Conservation (phyloP, 2,113 vertebrate genomes). For the Delphinus delphis region DNA sequence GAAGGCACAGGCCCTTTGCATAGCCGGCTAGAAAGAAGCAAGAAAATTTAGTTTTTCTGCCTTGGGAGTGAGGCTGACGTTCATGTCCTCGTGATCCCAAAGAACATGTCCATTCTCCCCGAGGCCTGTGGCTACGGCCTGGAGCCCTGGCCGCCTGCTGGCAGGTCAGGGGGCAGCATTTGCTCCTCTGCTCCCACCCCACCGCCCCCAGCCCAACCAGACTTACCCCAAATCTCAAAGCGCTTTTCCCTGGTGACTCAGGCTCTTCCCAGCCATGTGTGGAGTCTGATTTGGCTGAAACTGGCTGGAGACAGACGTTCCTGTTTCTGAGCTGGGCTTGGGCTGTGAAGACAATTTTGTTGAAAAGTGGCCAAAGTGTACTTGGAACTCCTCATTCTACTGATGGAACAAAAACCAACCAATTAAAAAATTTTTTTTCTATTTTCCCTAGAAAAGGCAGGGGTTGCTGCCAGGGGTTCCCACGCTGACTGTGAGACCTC, state of each 20-base stretch:
- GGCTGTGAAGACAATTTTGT: not conserved
- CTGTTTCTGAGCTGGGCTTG: not conserved
- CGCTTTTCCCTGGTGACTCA: fast-evolving
- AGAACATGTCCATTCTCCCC: not conserved
- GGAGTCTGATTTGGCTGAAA: not conserved
- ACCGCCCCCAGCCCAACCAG: not conserved
- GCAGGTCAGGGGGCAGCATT: fast-evolving
- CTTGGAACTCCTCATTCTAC: not conserved
- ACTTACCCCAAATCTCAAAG: not conserved
- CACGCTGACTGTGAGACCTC: not conserved
- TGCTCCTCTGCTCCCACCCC: fast-evolving
- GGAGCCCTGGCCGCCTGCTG: not conserved
- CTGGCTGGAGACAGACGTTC: not conserved
- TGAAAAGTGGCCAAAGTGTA: not conserved
- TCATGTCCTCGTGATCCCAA: not conserved
- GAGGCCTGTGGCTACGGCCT: not conserved
- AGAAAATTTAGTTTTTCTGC: not conserved
- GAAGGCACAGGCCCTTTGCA: not conserved
- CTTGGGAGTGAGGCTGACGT: not conserved
- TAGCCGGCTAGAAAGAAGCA: not conserved
- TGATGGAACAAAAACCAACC: not conserved
- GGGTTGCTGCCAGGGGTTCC: not conserved
- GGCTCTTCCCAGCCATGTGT: not conserved
- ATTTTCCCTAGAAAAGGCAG: not conserved
- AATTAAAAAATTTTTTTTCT: not conserved